These are phyloP conservation scores for Saccostrea cuccullata DNA, from an alignment of 1,140 invertebrate species.

Conservation along the genomic window DNA sequence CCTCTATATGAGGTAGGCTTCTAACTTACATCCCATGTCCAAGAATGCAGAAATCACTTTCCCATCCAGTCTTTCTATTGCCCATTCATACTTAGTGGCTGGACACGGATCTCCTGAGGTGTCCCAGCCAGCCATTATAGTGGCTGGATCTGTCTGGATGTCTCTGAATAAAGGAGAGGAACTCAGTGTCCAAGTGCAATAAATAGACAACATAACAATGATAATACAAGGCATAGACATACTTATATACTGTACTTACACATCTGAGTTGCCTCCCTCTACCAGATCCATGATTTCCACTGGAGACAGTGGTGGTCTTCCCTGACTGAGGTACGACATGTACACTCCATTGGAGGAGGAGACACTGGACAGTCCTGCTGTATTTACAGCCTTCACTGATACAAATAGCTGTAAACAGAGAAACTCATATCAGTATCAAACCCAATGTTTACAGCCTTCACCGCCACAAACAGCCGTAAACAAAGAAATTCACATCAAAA, in stretches of 20 bases:
- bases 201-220: background rate
- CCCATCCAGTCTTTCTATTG: slow-evolving; percentile 60
- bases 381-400: slow-evolving; percentile 65
- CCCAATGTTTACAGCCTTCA: too few species aligned
- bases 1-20: too few species aligned
- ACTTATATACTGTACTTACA: slow-evolving; percentile 59
- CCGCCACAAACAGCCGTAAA: too few species aligned
- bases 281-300: slow-evolving; percentile 58
- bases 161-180: slow-evolving; percentile 48
- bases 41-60: slow-evolving; percentile 40
- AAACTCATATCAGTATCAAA: too few species aligned
- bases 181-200: background rate
- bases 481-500: too few species aligned
- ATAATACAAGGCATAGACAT: background rate
- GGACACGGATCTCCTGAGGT: slow-evolving; percentile 67
- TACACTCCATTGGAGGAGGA: slow-evolving; percentile 68
- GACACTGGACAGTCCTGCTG: slow-evolving; percentile 58
- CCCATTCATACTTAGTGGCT: slow-evolving; percentile 62
- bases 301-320: slow-evolving; percentile 57
- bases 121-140: slow-evolving; percentile 63
- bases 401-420: slow-evolving; percentile 61
- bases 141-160: slow-evolving; percentile 59
- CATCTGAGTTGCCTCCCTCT: slow-evolving; percentile 52
- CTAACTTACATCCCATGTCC: slow-evolving; percentile 41
- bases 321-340: slow-evolving; percentile 68